Percentiles rank a stretch among this genome's conserved stretches.
phyloP scores from a whole-genome alignment of 1,140 invertebrate species.

The Pissodes strobi region DNA sequence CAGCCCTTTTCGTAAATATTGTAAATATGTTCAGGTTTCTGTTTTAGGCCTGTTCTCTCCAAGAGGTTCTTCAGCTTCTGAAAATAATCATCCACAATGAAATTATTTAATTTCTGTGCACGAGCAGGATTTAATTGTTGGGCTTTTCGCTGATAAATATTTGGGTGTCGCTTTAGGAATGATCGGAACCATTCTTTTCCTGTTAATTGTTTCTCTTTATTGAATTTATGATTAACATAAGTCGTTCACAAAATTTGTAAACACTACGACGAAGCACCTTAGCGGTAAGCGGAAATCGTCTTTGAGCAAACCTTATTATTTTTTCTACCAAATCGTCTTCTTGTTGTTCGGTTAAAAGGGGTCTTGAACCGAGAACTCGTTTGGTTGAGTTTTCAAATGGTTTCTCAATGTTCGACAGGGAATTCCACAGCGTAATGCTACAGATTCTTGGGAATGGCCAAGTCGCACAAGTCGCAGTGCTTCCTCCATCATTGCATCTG shows the following conservation, averaged over 20 bases:
- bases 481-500: slow-evolving; percentile 30
- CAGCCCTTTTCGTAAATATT: too few relatives aligned
- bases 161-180: too few relatives aligned
- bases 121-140: too few relatives aligned
- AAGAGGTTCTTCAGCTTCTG: too few relatives aligned
- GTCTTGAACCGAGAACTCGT: slow-evolving; percentile 20
- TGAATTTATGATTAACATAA: slow-evolving; percentile 19
- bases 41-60: too few relatives aligned
- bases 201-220: slow-evolving; percentile 18
- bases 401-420: slow-evolving; percentile 29
- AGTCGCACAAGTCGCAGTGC: slow-evolving; percentile 22
- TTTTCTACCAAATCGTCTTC: slow-evolving; percentile 21
- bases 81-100: too few relatives aligned
- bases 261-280: slow-evolving; percentile 24
- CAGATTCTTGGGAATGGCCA: slow-evolving; percentile 24
- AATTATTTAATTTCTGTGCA: too few relatives aligned
- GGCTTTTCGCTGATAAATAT: too few relatives aligned
- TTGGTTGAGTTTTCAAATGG: slow-evolving; percentile 26
- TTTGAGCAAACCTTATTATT: slow-evolving; percentile 7
- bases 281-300: slow-evolving; percentile 18
- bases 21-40: too few relatives aligned
- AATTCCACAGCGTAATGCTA: slow-evolving; percentile 24
- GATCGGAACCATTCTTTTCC: too few relatives aligned
- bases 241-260: slow-evolving; percentile 30
- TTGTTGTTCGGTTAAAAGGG: slow-evolving; percentile 17